Conservation (phyloP, 2,797 vertebrate genomes). For the Fundulus diaphanus region DNA sequence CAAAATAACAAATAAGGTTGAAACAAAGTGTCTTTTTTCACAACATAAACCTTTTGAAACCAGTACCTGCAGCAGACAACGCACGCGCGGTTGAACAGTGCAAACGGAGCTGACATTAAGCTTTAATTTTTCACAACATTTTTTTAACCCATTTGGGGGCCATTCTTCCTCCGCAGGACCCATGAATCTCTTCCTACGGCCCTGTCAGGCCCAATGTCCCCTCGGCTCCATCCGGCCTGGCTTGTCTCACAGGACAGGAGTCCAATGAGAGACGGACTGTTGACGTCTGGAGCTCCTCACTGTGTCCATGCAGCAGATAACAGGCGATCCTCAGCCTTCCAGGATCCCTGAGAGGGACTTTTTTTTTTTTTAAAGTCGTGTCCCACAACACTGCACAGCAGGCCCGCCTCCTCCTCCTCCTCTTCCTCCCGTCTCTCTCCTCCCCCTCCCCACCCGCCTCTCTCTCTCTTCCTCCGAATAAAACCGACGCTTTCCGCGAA, state of each 20-base stretch:
- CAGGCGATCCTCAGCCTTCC: constrained; percentile 29
- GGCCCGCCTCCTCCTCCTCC: constrained; percentile 30
- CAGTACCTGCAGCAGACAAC: no score
- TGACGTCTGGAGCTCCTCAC: constrained; percentile 28
- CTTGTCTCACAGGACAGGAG: constrained; percentile 18
- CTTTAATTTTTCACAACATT: neutral
- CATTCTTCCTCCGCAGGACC: neutral
- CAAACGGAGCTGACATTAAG: no score
- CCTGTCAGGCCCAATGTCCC: constrained; percentile 29
- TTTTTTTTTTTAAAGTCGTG: constrained; percentile 46
- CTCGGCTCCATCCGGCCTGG: constrained; percentile 22
- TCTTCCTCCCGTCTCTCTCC: constrained; percentile 3
- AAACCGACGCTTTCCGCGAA: constrained; percentile 76
- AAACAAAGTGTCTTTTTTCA: no score
- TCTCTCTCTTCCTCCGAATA: constrained; percentile 61
- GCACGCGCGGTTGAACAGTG: no score
- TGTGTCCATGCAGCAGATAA: constrained; percentile 17
- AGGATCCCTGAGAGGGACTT: constrained; percentile 33
- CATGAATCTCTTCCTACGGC: constrained; percentile 36
- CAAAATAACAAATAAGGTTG: no score
- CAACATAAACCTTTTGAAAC: no score
- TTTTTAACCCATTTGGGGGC: no score
- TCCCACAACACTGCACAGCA: constrained; percentile 52
- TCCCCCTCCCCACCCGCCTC: neutral
- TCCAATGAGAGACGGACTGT: constrained; percentile 8